Evolutionary conservation across 2,113 vertebrate species (phyloP).

Genomic region (Cranoglanis bouderius): DNA sequence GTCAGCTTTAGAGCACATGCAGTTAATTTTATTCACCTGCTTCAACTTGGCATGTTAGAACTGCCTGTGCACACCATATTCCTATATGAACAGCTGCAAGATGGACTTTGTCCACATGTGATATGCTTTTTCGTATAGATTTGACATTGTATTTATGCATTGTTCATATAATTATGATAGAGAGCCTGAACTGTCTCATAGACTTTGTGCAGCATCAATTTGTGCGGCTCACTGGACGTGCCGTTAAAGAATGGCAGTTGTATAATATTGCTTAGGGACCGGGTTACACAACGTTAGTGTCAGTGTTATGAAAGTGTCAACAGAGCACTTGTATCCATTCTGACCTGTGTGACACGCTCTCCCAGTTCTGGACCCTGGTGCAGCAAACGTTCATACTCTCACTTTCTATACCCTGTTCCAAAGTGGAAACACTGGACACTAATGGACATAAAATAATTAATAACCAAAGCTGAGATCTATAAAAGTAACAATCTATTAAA

Average conservation of each 20-base stretch:
- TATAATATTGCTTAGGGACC: background rate
- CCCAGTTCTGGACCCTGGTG: constrained; percentile 54
- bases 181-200: background rate
- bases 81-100: background rate
- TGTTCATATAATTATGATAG: background rate
- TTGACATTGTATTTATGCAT: background rate
- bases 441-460: background rate
- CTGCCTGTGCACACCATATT: background rate
- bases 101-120: too few species aligned
- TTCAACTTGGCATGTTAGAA: background rate
- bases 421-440: background rate
- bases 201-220: background rate
- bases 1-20: background rate
- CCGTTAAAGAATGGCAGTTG: background rate
- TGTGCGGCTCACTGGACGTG: background rate
- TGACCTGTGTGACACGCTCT: constrained; percentile 67
- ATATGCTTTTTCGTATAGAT: background rate
- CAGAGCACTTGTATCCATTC: background rate
- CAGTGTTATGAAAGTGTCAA: background rate
- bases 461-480: background rate
- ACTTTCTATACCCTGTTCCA: background rate
- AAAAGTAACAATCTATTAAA: background rate
- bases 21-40: background rate
- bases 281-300: background rate
- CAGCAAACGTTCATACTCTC: background rate